Conservation (phyloP, 30 jellyfish, hydroid and myxozoan species). For the Hydra vulgaris region DNA sequence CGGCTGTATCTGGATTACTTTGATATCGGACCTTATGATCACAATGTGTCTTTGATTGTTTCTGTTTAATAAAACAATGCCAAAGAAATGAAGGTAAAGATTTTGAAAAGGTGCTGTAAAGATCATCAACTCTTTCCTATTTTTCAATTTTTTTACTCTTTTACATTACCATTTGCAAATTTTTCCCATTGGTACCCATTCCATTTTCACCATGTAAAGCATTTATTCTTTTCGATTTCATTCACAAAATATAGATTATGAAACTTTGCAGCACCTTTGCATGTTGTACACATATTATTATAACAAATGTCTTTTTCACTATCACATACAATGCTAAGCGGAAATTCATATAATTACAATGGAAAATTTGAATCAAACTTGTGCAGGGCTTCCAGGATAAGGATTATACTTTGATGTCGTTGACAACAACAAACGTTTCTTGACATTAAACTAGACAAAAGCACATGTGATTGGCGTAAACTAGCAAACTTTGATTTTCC, state of each 20-base stretch:
- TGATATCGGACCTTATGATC: background rate
- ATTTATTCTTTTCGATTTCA: background rate
- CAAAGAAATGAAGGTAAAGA: background rate
- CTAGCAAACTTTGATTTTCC: slow-evolving; percentile 13
- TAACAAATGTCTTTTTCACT: background rate
- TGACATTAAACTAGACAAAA: slow-evolving; percentile 9
- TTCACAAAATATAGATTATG: background rate
- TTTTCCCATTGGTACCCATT: background rate
- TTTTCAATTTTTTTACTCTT: background rate
- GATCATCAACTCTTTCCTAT: background rate
- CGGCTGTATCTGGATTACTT: background rate
- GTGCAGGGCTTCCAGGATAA: slow-evolving; percentile 10
- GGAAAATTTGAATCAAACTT: slow-evolving; percentile 12
- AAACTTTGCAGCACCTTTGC: background rate
- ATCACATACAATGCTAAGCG: slow-evolving; percentile 2
- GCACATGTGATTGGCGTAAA: slow-evolving; percentile 7
- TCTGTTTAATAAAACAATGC: background rate
- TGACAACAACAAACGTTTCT: slow-evolving; percentile 10
- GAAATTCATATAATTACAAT: background rate
- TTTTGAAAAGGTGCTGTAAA: background rate
- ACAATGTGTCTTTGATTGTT: background rate
- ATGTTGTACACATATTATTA: slow-evolving; percentile 1
- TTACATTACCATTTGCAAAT: background rate
- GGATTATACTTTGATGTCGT: background rate
- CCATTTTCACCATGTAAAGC: background rate